These are phyloP conservation scores for Otis tarda DNA, from an alignment of 2,113 vertebrate genomes.

Conservation along the genomic window DNA sequence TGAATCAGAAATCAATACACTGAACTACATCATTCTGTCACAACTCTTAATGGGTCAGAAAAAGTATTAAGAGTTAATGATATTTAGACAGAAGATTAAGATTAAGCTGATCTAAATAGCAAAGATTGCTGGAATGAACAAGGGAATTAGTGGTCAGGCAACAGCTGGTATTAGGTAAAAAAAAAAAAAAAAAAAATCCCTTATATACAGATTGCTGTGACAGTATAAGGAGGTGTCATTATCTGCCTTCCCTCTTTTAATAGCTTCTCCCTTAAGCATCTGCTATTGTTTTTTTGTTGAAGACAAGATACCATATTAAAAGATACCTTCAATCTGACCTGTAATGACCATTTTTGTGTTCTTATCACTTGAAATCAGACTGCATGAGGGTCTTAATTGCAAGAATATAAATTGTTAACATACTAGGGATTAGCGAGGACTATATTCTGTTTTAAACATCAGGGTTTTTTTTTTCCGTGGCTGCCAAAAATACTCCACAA, in stretches of 20 bases:
- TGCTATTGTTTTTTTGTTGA: neutral
- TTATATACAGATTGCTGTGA: neutral
- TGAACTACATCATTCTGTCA: neutral
- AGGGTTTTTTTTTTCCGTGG: rapidly evolving
- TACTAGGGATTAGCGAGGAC: neutral
- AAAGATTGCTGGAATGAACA: neutral
- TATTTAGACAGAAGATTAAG: neutral
- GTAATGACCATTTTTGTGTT: neutral
- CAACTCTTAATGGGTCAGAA: neutral
- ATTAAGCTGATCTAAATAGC: neutral
- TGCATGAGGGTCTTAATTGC: neutral
- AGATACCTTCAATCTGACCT: neutral
- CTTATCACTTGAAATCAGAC: neutral
- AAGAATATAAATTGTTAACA: neutral
- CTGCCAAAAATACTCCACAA: neutral
- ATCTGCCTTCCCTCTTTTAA: neutral
- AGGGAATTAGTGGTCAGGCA: neutral
- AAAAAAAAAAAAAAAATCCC: neutral
- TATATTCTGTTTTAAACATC: neutral
- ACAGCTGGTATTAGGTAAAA: neutral
- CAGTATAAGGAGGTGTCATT: neutral
- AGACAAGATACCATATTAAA: neutral
- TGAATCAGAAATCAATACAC: neutral
- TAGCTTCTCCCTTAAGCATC: neutral
- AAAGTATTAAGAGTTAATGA: neutral